Percentiles rank a stretch among this genome's conserved stretches.
These are phyloP conservation scores for Bagarius yarrelli DNA, from an alignment of 2,113 vertebrate species.

Conservation along the genomic window DNA sequence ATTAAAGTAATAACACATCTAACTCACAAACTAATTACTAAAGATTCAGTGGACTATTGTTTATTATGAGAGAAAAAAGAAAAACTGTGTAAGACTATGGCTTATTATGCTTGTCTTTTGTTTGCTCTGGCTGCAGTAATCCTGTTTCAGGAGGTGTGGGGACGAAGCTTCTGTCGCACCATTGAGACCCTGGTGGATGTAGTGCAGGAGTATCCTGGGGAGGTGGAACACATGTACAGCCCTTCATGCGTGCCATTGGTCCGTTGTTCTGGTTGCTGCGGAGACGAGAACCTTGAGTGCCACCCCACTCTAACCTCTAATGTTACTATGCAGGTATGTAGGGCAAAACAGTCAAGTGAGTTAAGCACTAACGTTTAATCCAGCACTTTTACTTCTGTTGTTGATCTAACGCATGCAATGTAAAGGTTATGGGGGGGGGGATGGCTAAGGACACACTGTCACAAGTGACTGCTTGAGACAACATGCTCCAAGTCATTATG, in stretches of 20 bases:
- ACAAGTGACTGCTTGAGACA: constrained; percentile 99
- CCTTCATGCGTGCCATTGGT: constrained; percentile 87
- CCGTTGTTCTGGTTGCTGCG: constrained; percentile 90
- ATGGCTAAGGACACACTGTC: constrained; percentile 90
- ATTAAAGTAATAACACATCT: not conserved
- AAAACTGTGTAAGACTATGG: not conserved
- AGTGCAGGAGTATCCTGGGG: constrained; percentile 80
- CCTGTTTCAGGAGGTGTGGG: constrained; percentile 89
- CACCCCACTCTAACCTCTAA: constrained; percentile 76
- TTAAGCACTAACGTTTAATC: not conserved
- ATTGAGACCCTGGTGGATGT: constrained; percentile 89
- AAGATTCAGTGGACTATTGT: not conserved
- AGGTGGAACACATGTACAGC: constrained; percentile 88
- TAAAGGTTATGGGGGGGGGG: constrained; percentile 72
- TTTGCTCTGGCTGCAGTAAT: constrained; percentile 71
- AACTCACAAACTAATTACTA: not conserved
- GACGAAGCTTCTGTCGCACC: constrained; percentile 87
- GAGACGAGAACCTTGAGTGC: constrained; percentile 86
- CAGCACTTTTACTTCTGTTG: not conserved
- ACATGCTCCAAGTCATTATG: constrained; percentile 99
- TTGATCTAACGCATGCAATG: too few relatives aligned
- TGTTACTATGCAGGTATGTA: constrained; percentile 86
- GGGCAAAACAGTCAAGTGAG: not conserved
- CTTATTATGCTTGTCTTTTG: not conserved
- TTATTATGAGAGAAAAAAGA: not conserved